These are phyloP conservation scores for Heptranchias perlo DNA, from an alignment of 2,113 vertebrate species.

Conservation along the genomic window DNA sequence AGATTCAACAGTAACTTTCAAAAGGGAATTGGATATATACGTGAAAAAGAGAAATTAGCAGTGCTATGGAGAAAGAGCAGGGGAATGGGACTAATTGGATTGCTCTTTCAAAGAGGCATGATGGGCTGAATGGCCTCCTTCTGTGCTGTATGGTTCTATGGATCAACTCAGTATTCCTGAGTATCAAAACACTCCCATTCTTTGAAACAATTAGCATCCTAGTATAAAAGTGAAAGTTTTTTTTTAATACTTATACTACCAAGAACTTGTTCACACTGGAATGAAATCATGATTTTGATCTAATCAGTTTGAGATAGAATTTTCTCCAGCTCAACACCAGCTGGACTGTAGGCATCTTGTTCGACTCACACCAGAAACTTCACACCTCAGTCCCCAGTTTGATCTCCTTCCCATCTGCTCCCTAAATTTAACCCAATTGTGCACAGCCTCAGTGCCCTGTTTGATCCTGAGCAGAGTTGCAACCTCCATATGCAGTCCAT, in stretches of 20 bases:
- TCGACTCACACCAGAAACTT: not conserved
- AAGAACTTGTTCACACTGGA: not conserved
- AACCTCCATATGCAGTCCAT: not conserved
- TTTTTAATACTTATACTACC: not conserved
- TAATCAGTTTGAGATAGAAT: not conserved
- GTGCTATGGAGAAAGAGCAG: not conserved
- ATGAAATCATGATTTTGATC: not conserved
- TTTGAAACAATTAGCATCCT: not conserved
- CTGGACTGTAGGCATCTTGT: not conserved
- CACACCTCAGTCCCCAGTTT: not conserved
- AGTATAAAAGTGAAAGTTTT: not conserved
- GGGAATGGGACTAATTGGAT: too few relatives aligned
- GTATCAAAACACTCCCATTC: not conserved
- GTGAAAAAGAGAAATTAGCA: not conserved
- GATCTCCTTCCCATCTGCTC: not conserved
- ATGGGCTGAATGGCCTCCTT: not conserved
- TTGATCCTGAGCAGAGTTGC: not conserved
- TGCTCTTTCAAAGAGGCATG: not conserved
- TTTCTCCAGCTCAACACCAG: not conserved
- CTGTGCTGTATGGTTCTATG: not conserved
- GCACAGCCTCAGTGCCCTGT: not conserved
- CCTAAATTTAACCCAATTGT: not conserved
- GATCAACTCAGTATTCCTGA: not conserved
- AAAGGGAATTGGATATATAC: too few relatives aligned
- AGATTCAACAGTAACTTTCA: too few relatives aligned